Percentiles rank a stretch among this genome's conserved stretches.
Conservation (phyloP, 2,888 invertebrate species). For the Azorinus chamasolen region DNA sequence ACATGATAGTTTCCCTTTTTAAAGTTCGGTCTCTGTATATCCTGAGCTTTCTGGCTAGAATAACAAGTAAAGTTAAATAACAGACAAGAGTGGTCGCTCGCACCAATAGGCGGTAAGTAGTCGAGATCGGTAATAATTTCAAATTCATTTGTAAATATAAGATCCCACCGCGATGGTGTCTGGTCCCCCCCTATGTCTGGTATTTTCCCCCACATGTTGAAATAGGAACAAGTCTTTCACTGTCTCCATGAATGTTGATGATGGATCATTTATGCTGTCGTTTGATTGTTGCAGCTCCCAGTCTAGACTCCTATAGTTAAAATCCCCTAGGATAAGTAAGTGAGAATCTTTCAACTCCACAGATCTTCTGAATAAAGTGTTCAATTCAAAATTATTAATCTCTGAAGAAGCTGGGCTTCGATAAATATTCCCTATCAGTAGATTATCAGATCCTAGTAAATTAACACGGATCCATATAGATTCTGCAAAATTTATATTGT, state of each 20-base stretch:
- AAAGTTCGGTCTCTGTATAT: not conserved
- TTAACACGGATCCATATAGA: too few species aligned
- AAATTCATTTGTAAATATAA: constrained; percentile 15
- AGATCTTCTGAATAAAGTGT: too few species aligned
- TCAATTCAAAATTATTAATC: too few species aligned
- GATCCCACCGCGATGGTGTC: not conserved
- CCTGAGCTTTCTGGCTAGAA: not conserved
- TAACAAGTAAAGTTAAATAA: not conserved
- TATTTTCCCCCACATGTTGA: not conserved
- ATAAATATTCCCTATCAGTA: too few species aligned
- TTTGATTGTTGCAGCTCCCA: too few species aligned
- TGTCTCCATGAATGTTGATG: not conserved
- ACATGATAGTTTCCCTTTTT: not conserved
- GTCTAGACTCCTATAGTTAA: too few species aligned
- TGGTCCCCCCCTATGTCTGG: not conserved
- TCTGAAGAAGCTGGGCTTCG: too few species aligned
- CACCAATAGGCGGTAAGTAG: constrained; percentile 7
- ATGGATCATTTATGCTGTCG: not conserved
- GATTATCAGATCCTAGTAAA: too few species aligned
- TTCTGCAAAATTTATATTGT: too few species aligned
- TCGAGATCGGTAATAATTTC: constrained; percentile 1
- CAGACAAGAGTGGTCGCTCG: constrained; percentile 13
- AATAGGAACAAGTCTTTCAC: too few species aligned
- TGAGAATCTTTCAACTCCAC: too few species aligned
- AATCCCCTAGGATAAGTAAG: too few species aligned